Conservation (phyloP, 1,140 invertebrate genomes). For the Ceratitis capitata region DNA sequence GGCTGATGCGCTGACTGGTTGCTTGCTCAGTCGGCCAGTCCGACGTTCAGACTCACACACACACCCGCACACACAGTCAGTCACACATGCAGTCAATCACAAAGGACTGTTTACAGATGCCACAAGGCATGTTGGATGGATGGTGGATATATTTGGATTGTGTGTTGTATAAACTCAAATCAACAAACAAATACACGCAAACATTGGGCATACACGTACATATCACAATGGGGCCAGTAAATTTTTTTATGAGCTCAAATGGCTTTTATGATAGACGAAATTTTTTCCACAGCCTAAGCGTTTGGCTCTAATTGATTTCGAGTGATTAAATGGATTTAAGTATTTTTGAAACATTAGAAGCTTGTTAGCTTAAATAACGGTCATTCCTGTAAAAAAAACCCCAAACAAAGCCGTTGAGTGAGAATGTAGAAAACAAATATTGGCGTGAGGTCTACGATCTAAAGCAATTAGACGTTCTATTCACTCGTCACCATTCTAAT, state of each 20-base stretch:
- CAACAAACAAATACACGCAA: not conserved
- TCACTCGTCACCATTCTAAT: too few species aligned
- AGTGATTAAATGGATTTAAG: not conserved
- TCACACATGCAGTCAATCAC: not conserved
- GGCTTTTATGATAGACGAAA: not conserved
- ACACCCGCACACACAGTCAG: too few species aligned
- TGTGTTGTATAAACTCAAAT: not conserved
- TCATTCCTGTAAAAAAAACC: too few species aligned
- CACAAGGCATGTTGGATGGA: not conserved
- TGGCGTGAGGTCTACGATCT: too few species aligned
- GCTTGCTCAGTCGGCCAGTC: too few species aligned
- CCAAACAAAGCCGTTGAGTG: too few species aligned
- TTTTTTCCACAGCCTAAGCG: not conserved
- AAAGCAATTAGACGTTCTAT: too few species aligned
- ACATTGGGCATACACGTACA: too few species aligned
- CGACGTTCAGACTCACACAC: too few species aligned
- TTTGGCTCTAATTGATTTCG: not conserved
- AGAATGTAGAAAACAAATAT: too few species aligned
- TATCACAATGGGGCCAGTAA: not conserved
- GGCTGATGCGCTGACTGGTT: not conserved
- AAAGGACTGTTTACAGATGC: not conserved
- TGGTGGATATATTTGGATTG: not conserved
- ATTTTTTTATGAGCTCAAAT: constrained; percentile 7
- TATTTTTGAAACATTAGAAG: not conserved
- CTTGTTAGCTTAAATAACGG: too few species aligned